Evolutionary conservation across 2,797 vertebrate species (phyloP), one percentile per base, ranked within the genome.

Genomic region (Artibeus jamaicensis): DNA sequence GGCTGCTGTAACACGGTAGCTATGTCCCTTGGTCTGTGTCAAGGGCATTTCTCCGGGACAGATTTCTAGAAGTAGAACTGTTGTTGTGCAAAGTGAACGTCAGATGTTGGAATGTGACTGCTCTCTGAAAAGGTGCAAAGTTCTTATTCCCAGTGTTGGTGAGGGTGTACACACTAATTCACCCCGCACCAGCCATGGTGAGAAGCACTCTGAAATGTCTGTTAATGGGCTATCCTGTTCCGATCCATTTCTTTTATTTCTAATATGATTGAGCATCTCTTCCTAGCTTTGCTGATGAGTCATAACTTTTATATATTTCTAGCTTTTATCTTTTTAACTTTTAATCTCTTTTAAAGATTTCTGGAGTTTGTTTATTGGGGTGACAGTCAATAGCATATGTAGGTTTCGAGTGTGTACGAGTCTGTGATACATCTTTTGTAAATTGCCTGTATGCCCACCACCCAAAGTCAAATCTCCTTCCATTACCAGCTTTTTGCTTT

Each of bases 11-110:
- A 42, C 79, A 34, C 4, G 3, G 32, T 5, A 29, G 22, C 74
- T 14, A 10, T 1, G 9, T 57, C 4, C 19, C 11, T 68, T 19
- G 2, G 22, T 12, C 15, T 14, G 1, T 9, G 2, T 4, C 50
- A 46, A 44, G 55, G 48, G 9, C 3, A n/a, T 46, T 55, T 76
- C 48, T 65, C 86, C 42, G 50, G 74, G 24, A 59, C 16, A 34
- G 16, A 79, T 22, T 77, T 71, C 55, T 77, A 24, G 46, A 76
- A 42, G 42, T n/a, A 6, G 46, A 55, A 57, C 6, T 24, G 6
- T 8, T 10, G 8, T 10, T 10, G 22, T 37, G 44, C 32, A 3
- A 29, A 86, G 62, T 42, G 32, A 19, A 26, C 24, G 16, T 32
- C 14, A 26, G 71, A 3, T 11, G 29, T 44, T 57, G 37, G 77